Conservation (phyloP, 2,888 invertebrate species). For the Drosophila leonis region DNA sequence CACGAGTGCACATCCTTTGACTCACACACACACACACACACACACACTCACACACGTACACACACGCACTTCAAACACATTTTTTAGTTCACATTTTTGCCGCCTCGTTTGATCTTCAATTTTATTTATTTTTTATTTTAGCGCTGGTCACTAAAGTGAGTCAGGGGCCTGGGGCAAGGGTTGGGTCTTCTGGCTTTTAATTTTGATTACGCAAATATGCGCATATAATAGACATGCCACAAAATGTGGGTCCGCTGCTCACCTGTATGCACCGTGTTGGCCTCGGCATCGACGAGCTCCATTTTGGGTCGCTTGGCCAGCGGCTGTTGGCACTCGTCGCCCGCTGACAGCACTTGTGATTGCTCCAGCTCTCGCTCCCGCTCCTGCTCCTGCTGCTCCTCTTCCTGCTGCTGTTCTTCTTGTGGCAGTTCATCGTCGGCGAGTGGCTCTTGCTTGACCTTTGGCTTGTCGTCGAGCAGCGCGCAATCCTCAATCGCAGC, state of each 20-base stretch:
- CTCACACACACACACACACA: conserved; percentile 19
- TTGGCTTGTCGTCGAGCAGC: conserved; percentile 58
- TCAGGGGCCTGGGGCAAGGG: neutral
- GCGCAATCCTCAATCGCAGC: conserved; percentile 33
- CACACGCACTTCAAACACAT: conserved; percentile 72
- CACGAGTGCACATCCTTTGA: conserved; percentile 53
- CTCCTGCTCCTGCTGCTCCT: conserved; percentile 37
- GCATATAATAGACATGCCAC: conserved; percentile 7
- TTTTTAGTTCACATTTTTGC: conserved; percentile 57
- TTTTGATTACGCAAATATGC: conserved; percentile 51
- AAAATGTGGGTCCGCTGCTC: conserved; percentile 85
- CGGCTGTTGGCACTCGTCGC: conserved; percentile 83
- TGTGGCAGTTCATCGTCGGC: conserved; percentile 57
- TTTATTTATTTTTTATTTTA: neutral
- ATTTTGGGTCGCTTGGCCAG: conserved; percentile 91
- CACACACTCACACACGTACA: conserved; percentile 13
- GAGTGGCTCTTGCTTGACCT: conserved; percentile 79
- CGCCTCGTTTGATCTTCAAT: conserved; percentile 42
- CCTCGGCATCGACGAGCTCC: conserved; percentile 94
- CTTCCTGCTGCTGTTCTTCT: conserved; percentile 35
- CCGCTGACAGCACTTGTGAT: conserved; percentile 7
- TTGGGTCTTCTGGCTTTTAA: conserved; percentile 15
- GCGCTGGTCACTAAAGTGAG: conserved; percentile 45
- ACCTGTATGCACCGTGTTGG: conserved; percentile 96
- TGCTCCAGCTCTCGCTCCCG: conserved; percentile 28